These are phyloP conservation scores for Drosophila mimetica DNA, from an alignment of 2,888 invertebrate genomes.

Conservation along the genomic window DNA sequence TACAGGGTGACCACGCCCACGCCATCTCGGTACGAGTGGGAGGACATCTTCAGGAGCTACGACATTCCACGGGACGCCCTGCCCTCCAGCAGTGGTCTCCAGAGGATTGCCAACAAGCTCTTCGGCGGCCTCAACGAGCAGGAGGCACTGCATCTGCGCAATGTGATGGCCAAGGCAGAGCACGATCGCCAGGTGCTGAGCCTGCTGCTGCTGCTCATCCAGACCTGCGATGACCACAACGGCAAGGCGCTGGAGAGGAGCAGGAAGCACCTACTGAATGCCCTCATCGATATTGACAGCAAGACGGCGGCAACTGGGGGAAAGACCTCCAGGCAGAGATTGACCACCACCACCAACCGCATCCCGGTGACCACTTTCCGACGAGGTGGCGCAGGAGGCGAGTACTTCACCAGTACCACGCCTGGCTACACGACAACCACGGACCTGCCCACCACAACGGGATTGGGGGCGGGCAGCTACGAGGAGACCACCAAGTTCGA, in stretches of 20 bases:
- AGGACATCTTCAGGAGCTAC: slow-evolving; percentile 84
- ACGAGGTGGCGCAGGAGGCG: slow-evolving; percentile 75
- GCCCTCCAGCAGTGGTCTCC: slow-evolving; percentile 88
- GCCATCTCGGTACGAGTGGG: slow-evolving; percentile 72
- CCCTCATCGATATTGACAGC: slow-evolving; percentile 87
- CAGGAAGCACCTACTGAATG: slow-evolving; percentile 88
- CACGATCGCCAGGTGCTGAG: slow-evolving; percentile 90
- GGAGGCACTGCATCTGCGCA: slow-evolving; percentile 90
- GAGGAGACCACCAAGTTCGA: slow-evolving; percentile 84
- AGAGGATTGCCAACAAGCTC: slow-evolving; percentile 90
- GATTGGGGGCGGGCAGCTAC: slow-evolving; percentile 52
- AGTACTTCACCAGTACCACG: slow-evolving; percentile 76
- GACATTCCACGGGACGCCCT: slow-evolving; percentile 85
- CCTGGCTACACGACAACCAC: slow-evolving; percentile 76
- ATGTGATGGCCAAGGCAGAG: slow-evolving; percentile 92
- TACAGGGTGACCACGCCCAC: slow-evolving; percentile 81
- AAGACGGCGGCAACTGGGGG: slow-evolving; percentile 62
- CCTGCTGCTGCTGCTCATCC: slow-evolving; percentile 90
- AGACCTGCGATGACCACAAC: slow-evolving; percentile 90
- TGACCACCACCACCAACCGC: slow-evolving; percentile 60
- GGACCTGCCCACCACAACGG: slow-evolving; percentile 62
- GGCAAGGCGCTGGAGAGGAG: slow-evolving; percentile 90
- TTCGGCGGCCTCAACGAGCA: slow-evolving; percentile 91
- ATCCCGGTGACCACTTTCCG: slow-evolving; percentile 77
- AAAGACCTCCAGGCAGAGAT: slow-evolving; percentile 51